These are phyloP conservation scores for Hiodon tergisus DNA, from an alignment of 2,113 vertebrate genomes.

Conservation along the genomic window DNA sequence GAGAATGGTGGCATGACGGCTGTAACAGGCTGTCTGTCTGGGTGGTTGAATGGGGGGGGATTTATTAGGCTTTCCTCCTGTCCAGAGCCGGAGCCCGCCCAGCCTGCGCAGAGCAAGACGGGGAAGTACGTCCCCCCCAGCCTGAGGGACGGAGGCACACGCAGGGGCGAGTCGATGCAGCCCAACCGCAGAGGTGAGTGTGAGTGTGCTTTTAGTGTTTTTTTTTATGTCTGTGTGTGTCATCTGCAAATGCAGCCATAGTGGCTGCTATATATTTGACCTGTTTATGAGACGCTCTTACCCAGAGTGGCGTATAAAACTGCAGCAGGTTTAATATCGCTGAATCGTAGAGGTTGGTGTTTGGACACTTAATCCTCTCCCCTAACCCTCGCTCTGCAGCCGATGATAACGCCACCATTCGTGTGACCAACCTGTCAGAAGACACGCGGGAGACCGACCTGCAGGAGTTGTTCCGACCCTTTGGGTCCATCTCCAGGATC, in stretches of 20 bases:
- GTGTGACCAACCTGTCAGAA: slow-evolving; percentile 94
- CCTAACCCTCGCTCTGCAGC: slow-evolving; percentile 50
- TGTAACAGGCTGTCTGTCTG: neutral
- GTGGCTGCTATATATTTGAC: neutral
- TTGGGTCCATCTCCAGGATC: slow-evolving; percentile 93
- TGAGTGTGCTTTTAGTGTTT: neutral
- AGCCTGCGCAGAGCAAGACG: slow-evolving; percentile 81
- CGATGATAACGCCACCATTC: slow-evolving; percentile 94
- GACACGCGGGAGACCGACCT: slow-evolving; percentile 93
- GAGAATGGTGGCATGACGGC: neutral
- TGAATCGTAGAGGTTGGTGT: too few species aligned
- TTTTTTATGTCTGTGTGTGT: too few species aligned
- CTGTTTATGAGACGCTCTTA: too few species aligned
- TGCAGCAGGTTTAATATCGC: neutral
- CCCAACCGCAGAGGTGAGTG: slow-evolving; percentile 81
- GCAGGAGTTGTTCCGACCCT: slow-evolving; percentile 95
- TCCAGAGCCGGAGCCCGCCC: slow-evolving; percentile 77
- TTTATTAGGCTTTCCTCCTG: neutral
- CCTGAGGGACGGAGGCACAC: slow-evolving; percentile 77
- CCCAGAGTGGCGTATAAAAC: too few species aligned
- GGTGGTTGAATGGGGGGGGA: neutral
- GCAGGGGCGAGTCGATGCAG: slow-evolving; percentile 91
- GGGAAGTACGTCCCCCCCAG: slow-evolving; percentile 91
- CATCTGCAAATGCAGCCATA: too few species aligned
- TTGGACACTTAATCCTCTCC: neutral